These are phyloP conservation scores for Diabrotica balteata DNA, from an alignment of 2,888 invertebrate species.

Conservation along the genomic window DNA sequence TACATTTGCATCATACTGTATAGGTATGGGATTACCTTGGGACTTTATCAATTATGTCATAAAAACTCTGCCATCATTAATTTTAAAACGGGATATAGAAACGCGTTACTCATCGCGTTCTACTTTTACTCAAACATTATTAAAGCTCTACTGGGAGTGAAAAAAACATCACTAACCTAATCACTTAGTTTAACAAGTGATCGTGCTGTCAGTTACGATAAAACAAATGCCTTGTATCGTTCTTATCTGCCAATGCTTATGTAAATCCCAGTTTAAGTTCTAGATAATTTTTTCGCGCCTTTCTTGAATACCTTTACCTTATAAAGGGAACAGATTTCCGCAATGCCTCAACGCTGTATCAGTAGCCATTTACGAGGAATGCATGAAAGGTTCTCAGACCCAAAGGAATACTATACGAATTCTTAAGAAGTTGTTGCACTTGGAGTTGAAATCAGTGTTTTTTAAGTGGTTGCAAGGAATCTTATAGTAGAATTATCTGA, in stretches of 20 bases:
- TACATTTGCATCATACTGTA: too few species aligned
- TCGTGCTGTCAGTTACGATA: conserved; percentile 18
- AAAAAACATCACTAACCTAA: neutral
- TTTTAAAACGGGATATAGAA: too few species aligned
- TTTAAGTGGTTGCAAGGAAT: too few species aligned
- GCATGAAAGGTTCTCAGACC: neutral
- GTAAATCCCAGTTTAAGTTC: conserved; percentile 29
- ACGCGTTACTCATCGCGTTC: too few species aligned
- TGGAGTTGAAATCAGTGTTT: too few species aligned
- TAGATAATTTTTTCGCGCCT: conserved; percentile 33
- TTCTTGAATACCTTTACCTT: conserved; percentile 34
- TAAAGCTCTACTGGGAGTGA: neutral
- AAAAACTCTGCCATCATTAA: too few species aligned
- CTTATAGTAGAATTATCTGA: too few species aligned
- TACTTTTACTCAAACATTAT: too few species aligned
- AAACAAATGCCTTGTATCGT: conserved; percentile 30
- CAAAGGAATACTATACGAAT: conserved; percentile 1
- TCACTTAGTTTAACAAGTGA: neutral
- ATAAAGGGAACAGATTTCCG: conserved; percentile 33
- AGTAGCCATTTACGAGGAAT: conserved; percentile 3
- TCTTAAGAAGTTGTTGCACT: neutral
- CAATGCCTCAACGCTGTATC: conserved; percentile 26
- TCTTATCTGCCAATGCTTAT: conserved; percentile 17
- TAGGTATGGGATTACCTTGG: too few species aligned
- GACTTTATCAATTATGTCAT: too few species aligned